phyloP scores from a whole-genome alignment of 1,140 invertebrate genomes.

The Proales similis region DNA sequence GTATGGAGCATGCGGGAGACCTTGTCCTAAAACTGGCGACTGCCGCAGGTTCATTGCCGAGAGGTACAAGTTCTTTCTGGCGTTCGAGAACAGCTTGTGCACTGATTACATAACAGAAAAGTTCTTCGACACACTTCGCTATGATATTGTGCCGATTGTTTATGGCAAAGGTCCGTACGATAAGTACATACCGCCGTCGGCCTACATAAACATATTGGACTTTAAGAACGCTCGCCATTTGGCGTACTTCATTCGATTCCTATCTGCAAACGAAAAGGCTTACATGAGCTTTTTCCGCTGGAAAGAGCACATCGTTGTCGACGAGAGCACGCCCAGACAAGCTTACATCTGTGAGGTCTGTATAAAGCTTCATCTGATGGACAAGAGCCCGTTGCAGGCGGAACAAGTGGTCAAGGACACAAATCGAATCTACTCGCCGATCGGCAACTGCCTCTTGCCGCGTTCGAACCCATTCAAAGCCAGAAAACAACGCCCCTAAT shows the following conservation, averaged over 20 bases:
- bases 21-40: not conserved
- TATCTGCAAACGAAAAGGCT: slow-evolving; percentile 17
- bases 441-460: too few species aligned
- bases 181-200: slow-evolving; percentile 7
- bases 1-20: slow-evolving; percentile 40
- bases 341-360: slow-evolving; percentile 28
- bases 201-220: slow-evolving; percentile 38
- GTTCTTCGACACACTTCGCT: slow-evolving; percentile 41
- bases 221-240: slow-evolving; percentile 38
- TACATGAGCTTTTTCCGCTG: slow-evolving; percentile 18
- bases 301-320: slow-evolving; percentile 7
- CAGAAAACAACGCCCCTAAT: too few species aligned
- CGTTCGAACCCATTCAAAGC: too few species aligned
- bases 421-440: too few species aligned
- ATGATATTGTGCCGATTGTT: slow-evolving; percentile 26
- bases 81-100: slow-evolving; percentile 45
- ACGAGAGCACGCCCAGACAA: slow-evolving; percentile 1
- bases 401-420: too few species aligned
- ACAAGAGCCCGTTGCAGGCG: too few species aligned
- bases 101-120: slow-evolving; percentile 44
- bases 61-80: slow-evolving; percentile 44
- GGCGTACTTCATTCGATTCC: slow-evolving; percentile 38
- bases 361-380: slow-evolving; percentile 18
- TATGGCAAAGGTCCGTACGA: slow-evolving; percentile 18
- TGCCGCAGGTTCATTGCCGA: slow-evolving; percentile 37